Percentiles rank a stretch among this genome's conserved stretches.
These are phyloP conservation scores for Idaea dimidiata DNA, from an alignment of 2,888 invertebrate genomes.

Conservation along the genomic window DNA sequence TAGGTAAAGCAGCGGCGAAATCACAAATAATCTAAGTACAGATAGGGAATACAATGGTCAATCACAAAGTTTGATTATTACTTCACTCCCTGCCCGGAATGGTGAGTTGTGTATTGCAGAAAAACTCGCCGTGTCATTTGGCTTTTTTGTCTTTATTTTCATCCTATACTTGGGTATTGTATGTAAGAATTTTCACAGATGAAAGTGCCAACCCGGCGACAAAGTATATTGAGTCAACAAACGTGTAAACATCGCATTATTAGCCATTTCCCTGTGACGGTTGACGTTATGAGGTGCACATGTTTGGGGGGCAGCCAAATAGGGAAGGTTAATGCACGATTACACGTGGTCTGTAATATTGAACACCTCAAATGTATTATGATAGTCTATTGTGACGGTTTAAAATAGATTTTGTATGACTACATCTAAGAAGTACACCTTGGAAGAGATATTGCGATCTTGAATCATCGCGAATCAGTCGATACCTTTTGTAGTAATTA, in stretches of 20 bases:
- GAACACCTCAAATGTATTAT: constrained; percentile 4
- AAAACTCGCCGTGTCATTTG: no score
- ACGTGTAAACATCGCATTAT: background rate
- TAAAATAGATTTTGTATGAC: constrained; percentile 29
- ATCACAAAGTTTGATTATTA: no score
- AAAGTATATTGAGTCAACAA: background rate
- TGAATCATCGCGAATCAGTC: background rate
- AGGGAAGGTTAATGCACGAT: constrained; percentile 51
- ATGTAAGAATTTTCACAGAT: background rate
- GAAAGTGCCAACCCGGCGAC: background rate
- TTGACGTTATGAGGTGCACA: constrained; percentile 28
- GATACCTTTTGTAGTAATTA: no score
- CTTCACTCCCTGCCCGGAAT: no score
- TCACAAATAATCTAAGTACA: no score
- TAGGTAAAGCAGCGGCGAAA: no score
- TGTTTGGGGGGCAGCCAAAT: constrained; percentile 55
- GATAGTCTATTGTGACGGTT: constrained; percentile 36
- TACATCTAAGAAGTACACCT: background rate
- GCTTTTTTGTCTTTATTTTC: no score
- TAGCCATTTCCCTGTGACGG: constrained; percentile 1
- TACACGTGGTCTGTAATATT: constrained; percentile 41
- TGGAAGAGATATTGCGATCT: background rate
- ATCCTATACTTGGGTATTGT: background rate
- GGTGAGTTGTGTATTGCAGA: no score
- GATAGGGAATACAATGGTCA: no score